phyloP scores from a whole-genome alignment of 2,113 vertebrate genomes.

The Tiliqua scincoides region DNA sequence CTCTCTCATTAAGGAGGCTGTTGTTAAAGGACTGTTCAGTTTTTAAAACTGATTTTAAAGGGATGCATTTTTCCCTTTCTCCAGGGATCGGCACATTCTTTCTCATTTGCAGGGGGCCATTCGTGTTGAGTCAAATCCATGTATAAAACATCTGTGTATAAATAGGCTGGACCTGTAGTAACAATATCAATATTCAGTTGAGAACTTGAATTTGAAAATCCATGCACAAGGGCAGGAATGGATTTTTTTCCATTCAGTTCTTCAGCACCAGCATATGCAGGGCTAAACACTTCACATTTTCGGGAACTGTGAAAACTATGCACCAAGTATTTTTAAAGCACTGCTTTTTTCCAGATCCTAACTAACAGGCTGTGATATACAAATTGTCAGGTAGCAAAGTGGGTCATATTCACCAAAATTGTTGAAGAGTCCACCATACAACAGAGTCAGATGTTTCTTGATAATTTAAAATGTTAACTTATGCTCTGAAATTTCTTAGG shows the following conservation, averaged over 20 bases:
- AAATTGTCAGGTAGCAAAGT: neutral
- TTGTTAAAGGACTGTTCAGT: too few species aligned
- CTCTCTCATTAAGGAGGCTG: too few species aligned
- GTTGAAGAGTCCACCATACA: neutral
- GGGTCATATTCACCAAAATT: neutral
- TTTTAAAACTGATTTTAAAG: too few species aligned
- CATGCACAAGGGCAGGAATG: neutral
- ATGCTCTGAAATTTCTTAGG: neutral
- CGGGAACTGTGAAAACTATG: neutral
- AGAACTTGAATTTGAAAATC: neutral
- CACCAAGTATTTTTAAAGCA: neutral
- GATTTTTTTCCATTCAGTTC: neutral
- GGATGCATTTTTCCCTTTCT: too few species aligned
- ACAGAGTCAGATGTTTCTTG: neutral
- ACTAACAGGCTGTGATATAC: neutral
- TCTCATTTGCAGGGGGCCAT: too few species aligned
- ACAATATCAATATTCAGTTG: neutral
- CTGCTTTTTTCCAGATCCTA: neutral
- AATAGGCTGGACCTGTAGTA: too few species aligned
- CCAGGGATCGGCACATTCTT: too few species aligned
- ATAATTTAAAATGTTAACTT: neutral
- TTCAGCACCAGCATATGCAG: neutral
- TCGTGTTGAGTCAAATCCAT: too few species aligned
- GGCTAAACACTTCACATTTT: neutral
- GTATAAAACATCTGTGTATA: too few species aligned